These are phyloP conservation scores for Ciconia boyciana DNA, from an alignment of 2,113 vertebrate genomes.

Conservation along the genomic window DNA sequence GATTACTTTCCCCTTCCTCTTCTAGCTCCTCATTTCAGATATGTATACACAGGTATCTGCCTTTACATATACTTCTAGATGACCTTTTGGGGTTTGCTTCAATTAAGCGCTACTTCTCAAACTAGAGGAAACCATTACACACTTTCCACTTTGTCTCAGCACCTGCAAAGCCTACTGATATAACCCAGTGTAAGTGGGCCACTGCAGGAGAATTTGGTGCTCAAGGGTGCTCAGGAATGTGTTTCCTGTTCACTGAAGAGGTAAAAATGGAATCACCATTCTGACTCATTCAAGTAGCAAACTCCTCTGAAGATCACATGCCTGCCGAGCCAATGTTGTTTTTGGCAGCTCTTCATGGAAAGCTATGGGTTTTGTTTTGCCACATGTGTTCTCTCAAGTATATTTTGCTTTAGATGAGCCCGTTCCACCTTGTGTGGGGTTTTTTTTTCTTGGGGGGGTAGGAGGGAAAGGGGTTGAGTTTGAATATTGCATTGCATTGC, in stretches of 20 bases:
- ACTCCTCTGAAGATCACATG: constrained; percentile 65
- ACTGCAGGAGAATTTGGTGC: constrained; percentile 31
- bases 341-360: constrained; percentile 67
- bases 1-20: neutral
- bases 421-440: constrained; percentile 27
- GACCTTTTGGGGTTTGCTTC: neutral
- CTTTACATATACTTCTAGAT: neutral
- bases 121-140: neutral
- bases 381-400: constrained; percentile 62
- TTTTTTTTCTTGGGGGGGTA: neutral
- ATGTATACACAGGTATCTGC: neutral
- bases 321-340: constrained; percentile 62
- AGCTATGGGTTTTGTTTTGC: constrained; percentile 64
- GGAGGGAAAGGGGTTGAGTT: neutral
- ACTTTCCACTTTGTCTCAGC: neutral
- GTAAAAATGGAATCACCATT: constrained; percentile 66
- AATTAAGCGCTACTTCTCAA: neutral
- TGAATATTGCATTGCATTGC: constrained; percentile 10
- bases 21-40: neutral
- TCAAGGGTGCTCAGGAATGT: constrained; percentile 3
- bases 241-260: constrained; percentile 53
- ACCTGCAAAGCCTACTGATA: constrained; percentile 25
- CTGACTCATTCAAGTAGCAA: constrained; percentile 64
- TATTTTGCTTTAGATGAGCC: constrained; percentile 50
- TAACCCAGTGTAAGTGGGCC: neutral